Evolutionary conservation across 2,113 vertebrate species (phyloP).

Genomic region (Mandrillus leucophaeus): DNA sequence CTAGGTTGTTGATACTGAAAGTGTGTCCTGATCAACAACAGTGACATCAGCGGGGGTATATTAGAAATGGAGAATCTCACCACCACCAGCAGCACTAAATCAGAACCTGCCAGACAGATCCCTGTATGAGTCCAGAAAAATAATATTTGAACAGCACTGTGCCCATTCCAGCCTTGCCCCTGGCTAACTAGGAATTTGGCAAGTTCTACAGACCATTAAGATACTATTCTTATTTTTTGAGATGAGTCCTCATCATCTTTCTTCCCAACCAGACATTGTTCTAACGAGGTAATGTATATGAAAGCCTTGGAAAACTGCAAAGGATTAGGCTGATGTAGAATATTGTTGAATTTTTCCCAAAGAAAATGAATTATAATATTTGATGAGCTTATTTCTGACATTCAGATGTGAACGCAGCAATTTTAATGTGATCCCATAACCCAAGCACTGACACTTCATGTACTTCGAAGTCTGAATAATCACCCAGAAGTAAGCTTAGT

Average conservation of each 20-base stretch:
- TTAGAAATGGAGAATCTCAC: background rate
- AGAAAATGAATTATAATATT: slow-evolving; percentile 36
- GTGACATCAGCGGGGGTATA: background rate
- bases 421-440: background rate
- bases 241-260: background rate
- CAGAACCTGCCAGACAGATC: background rate
- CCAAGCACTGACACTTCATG: background rate
- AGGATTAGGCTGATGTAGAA: background rate
- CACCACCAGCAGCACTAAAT: background rate
- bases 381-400: slow-evolving; percentile 10
- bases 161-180: background rate
- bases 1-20: background rate
- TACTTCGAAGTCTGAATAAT: background rate
- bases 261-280: background rate
- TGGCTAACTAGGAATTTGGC: background rate
- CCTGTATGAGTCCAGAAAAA: background rate
- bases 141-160: background rate
- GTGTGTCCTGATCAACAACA: background rate
- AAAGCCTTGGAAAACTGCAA: background rate
- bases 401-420: background rate
- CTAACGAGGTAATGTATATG: slow-evolving; percentile 3
- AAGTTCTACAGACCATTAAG: background rate
- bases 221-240: background rate
- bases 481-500: background rate
- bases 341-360: background rate